phyloP scores from a whole-genome alignment of 2,113 vertebrate species.

The Planiliza haematocheilus region DNA sequence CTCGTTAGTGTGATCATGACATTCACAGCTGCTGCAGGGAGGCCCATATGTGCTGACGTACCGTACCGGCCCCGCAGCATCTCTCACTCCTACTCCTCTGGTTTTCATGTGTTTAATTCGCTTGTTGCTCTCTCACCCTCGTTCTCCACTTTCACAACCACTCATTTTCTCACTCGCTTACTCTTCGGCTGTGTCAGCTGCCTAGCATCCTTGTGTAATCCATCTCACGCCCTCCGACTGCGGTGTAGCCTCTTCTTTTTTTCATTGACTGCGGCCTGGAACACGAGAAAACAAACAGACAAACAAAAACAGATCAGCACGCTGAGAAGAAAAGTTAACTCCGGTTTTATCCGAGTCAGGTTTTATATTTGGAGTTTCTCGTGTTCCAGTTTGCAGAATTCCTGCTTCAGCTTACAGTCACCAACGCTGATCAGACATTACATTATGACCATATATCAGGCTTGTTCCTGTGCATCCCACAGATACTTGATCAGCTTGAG shows the following conservation, averaged over 20 bases:
- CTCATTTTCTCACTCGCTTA: conserved; percentile 20
- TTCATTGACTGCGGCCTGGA: neutral
- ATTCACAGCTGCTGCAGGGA: conserved; percentile 67
- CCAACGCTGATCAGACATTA: no score
- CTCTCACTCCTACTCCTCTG: conserved; percentile 23
- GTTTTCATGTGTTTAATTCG: neutral
- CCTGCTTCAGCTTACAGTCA: neutral
- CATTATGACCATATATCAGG: no score
- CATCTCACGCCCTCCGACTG: conserved; percentile 22
- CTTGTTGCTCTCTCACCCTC: no score
- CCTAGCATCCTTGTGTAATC: conserved; percentile 21
- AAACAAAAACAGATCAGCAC: conserved; percentile 1
- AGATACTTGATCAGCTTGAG: no score
- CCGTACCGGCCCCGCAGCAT: conserved; percentile 25
- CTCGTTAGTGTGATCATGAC: conserved; percentile 60
- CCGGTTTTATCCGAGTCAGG: neutral
- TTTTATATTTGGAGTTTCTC: no score
- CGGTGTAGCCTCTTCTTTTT: neutral
- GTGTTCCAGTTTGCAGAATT: neutral
- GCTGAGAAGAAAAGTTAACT: neutral
- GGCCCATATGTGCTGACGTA: conserved; percentile 57
- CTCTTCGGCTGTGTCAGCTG: conserved; percentile 37
- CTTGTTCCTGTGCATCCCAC: no score
- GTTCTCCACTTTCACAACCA: neutral
- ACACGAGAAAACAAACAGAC: conserved; percentile 3